Conservation (phyloP, 2,888 invertebrate genomes). For the Molorchus minor region DNA sequence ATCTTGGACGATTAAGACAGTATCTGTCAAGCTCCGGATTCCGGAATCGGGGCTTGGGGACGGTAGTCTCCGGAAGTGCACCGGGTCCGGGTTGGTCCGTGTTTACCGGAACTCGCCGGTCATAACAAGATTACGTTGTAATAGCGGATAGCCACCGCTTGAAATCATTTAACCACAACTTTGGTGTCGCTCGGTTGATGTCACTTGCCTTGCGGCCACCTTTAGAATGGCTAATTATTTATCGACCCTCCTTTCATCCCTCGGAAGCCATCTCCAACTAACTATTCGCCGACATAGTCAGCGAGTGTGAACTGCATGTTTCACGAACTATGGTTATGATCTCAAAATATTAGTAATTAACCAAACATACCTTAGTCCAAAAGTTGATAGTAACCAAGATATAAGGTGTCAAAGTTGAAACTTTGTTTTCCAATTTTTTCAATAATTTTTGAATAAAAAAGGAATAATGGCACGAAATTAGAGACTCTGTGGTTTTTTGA, state of each 20-base stretch:
- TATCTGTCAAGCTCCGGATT: neutral
- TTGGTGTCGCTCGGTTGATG: slow-evolving; percentile 51
- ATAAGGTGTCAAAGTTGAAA: too few relatives aligned
- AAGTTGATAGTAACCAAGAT: too few relatives aligned
- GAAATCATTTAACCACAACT: slow-evolving; percentile 58
- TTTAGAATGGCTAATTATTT: slow-evolving; percentile 49
- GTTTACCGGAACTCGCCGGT: slow-evolving; percentile 55
- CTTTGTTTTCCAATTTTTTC: too few relatives aligned
- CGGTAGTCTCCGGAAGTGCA: slow-evolving; percentile 47
- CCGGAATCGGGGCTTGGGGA: slow-evolving; percentile 5
- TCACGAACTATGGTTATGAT: too few relatives aligned
- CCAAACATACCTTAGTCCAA: too few relatives aligned
- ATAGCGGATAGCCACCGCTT: slow-evolving; percentile 59
- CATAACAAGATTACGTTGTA: slow-evolving; percentile 59
- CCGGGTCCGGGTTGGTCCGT: slow-evolving; percentile 44
- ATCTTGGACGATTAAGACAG: too few relatives aligned
- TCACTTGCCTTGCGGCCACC: slow-evolving; percentile 50
- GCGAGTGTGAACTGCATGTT: too few relatives aligned
- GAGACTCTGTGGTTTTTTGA: too few relatives aligned
- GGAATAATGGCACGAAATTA: too few relatives aligned
- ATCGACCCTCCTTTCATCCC: slow-evolving; percentile 36
- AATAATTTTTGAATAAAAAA: too few relatives aligned
- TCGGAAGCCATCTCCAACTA: slow-evolving; percentile 32
- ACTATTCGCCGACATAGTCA: too few relatives aligned
- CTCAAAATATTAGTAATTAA: too few relatives aligned